Evolutionary conservation across 2,113 vertebrate species (phyloP).

Genomic region (Puffinus mauretanicus): DNA sequence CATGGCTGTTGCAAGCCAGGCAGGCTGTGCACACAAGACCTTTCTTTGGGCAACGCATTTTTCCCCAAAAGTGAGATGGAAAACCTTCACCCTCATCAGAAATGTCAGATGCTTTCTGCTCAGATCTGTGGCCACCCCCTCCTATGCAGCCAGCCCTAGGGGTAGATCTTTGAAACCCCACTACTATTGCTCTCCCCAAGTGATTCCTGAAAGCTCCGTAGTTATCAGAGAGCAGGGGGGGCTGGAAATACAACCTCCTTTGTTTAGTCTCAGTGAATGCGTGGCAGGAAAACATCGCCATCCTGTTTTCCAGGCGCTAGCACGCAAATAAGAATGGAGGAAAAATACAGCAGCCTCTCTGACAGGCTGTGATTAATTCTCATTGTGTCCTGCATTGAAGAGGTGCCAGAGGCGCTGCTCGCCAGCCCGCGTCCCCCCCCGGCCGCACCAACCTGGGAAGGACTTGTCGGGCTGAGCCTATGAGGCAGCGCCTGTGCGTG

Average conservation of each 20-base stretch:
- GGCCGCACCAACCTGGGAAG: accelerated
- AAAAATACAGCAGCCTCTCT: conserved; percentile 30
- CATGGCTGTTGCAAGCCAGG: accelerated
- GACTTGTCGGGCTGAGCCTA: neutral
- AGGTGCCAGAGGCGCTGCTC: neutral
- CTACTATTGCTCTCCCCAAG: neutral
- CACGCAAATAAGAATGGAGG: conserved; percentile 56
- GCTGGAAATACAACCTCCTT: conserved; percentile 52
- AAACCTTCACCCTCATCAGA: neutral
- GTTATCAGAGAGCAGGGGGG: neutral
- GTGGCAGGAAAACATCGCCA: conserved; percentile 61
- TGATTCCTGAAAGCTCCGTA: neutral
- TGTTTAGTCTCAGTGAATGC: conserved; percentile 64
- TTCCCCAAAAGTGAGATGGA: neutral
- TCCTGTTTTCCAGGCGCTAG: conserved; percentile 60
- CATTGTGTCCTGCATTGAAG: neutral
- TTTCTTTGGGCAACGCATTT: neutral
- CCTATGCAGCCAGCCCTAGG: neutral
- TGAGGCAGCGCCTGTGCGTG: accelerated
- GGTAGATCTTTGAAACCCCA: neutral
- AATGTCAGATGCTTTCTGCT: neutral
- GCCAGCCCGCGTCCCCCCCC: accelerated
- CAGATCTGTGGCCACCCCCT: neutral
- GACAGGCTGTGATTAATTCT: conserved; percentile 43
- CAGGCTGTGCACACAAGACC: neutral